Evolutionary conservation across 2,888 invertebrate genomes (phyloP), one percentile per base, ranked within the genome.

Genomic region (Metacarcinus magister): DNA sequence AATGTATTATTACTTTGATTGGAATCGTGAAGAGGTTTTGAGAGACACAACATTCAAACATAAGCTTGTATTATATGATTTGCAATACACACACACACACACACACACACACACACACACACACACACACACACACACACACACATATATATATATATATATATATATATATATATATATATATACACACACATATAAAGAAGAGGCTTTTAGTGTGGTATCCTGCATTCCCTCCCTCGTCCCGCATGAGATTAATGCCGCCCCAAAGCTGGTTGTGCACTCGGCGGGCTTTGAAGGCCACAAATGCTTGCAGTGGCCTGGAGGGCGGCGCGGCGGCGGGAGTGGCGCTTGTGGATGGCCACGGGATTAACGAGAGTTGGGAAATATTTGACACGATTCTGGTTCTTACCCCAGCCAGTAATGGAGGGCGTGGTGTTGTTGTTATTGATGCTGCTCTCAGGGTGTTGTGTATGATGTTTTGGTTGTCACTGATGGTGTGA

Each of bases 131-230:
- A 60, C 16, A 60, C n/a, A 67, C n/a, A 67, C n/a, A 67, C n/a
- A 67, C n/a, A 67, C n/a, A 67, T 67, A 67, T 75, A 75, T 75
- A 75, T 75, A 75, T 75, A 75, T 75, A 75, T 75, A 75, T 75
- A 75, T 75, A 75, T 75, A 75, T 75, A 75, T 75, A 75, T 75
- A 75, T 75, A 75, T 75, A 75, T 75, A 75, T 75, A 75, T 75
- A 75, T 75, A 75, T 75, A 75, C n/a, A 75, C n/a, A 75, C n/a
- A 75, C n/a, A 75, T 75, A 75, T 75, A 75, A 75, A 75, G 75
- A 75, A n/a, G 19, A 75, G 28, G 75, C 75, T 75, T 75, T 75
- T 75, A 75, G 75, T 28, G 75, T 4, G 5, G 75, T 75, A 75
- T 75, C 28, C 75, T 28, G 75, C 75, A 75, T 75, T 75, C 75